Evolutionary conservation across 2,888 invertebrate genomes (phyloP), one percentile per base, ranked within the genome.

Genomic region (Masnerella sp.): DNA sequence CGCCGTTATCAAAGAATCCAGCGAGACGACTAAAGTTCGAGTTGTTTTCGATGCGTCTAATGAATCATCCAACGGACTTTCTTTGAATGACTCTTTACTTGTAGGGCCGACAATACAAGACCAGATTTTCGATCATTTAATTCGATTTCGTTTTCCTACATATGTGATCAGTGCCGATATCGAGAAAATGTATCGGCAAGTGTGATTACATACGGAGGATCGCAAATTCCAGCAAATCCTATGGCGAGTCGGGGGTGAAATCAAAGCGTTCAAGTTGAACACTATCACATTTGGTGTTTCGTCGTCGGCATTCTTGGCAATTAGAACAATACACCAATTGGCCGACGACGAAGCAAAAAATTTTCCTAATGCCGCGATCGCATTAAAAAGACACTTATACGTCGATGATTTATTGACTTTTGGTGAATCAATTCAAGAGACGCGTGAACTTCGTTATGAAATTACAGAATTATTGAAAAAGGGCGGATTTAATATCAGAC

Each of bases 401-500:
- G 51, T 51, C 5, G 51, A 51, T 14, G 51, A 51, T 36, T 14
- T 51, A 4, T 22, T 36, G 5, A 14, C 22, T 1, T n/a, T 0
- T 2, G 36, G 15, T 2, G 32, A 30, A 4, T 3, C 2, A 1
- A n/a, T 47, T 32, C 2, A 14, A 1, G 71, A 74, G 11, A 64
- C 69, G 0, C 30, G 43, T 2, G 1, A 51, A 8, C 30, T 77
- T 5, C 56, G 71, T 5, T 38, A 76, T 3, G 61, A 77, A 28
- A 54, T 76, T 0, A 72, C 40, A 0, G 7, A 43, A 2, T 30
- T 77, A 1, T 52, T 78, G 15, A 52, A 38, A 15, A 5, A 28
- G 1, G 78, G 71, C 7, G 58, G 74, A 12, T 68, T 80, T n/a
- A 76, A 73, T 18, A 51, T 79, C 14, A 40, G 77, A 25, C 75